phyloP scores from a whole-genome alignment of 2,113 vertebrate species.

The Prinia subflava region DNA sequence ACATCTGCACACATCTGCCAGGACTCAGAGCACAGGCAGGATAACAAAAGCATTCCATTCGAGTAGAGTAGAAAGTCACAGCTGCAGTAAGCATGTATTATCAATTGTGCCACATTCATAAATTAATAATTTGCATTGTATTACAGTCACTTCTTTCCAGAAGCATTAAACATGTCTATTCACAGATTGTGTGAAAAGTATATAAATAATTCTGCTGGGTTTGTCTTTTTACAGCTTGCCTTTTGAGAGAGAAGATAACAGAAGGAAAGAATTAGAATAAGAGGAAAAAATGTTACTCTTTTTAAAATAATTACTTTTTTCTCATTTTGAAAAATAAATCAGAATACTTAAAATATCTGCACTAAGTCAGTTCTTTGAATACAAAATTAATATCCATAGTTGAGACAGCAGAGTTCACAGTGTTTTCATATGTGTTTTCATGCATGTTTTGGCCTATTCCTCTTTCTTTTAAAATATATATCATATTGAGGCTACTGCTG shows the following conservation, averaged over 20 bases:
- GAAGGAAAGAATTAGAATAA: conserved; percentile 23
- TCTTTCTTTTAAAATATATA: neutral
- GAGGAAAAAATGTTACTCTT: neutral
- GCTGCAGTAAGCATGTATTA: conserved; percentile 9
- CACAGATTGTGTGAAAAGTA: neutral
- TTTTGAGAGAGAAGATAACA: neutral
- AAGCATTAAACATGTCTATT: conserved; percentile 9
- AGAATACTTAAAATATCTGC: neutral
- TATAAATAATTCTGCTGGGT: conserved; percentile 27
- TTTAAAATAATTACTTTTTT: neutral
- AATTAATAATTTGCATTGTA: conserved; percentile 45
- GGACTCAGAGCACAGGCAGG: neutral
- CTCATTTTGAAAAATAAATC: neutral
- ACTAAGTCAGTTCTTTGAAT: neutral
- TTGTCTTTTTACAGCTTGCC: neutral
- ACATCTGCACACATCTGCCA: neutral
- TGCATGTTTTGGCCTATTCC: neutral
- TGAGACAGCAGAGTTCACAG: neutral
- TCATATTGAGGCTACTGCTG: neutral
- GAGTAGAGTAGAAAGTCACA: conserved; percentile 30
- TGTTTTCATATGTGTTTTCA: neutral
- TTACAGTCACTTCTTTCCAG: conserved; percentile 22
- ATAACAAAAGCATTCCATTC: conserved; percentile 30
- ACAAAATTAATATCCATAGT: neutral
- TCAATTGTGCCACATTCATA: conserved; percentile 18